Percentiles rank a stretch among this genome's conserved stretches.
Evolutionary conservation across 2,888 invertebrate genomes (phyloP).

Genomic region (Erebia palarica): DNA sequence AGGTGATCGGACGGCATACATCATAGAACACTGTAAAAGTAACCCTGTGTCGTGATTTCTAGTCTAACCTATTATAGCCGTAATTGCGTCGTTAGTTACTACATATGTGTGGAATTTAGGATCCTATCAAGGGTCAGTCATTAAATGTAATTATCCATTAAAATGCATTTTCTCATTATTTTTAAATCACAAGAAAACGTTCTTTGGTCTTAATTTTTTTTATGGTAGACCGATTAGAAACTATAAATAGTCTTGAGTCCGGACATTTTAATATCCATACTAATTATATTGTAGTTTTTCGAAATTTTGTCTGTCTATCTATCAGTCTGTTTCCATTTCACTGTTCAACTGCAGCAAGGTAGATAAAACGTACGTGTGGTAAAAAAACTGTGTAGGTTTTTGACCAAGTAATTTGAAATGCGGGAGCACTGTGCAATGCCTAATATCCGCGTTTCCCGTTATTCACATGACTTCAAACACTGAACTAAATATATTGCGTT

Average conservation of each 20-base stretch:
- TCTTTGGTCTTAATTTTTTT: no score
- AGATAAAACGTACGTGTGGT: no score
- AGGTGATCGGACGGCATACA: conserved; percentile 16
- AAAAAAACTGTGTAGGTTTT: neutral
- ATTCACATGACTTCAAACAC: conserved; percentile 46
- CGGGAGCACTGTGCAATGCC: conserved; percentile 33
- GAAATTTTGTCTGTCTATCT: no score
- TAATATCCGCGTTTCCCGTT: conserved; percentile 60
- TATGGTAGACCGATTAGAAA: no score
- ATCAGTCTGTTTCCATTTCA: no score
- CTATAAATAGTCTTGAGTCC: no score
- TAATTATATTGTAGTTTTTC: no score
- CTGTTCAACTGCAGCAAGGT: no score
- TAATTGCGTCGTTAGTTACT: conserved; percentile 9
- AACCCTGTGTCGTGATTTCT: conserved; percentile 13
- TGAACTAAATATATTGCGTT: conserved; percentile 64
- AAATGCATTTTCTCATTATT: no score
- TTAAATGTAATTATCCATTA: neutral
- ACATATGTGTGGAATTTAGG: neutral
- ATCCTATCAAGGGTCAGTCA: neutral
- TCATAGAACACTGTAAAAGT: conserved; percentile 20
- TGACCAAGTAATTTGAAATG: neutral
- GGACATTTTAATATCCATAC: no score
- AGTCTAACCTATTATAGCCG: neutral
- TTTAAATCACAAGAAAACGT: no score